phyloP scores from a whole-genome alignment of 2,797 vertebrate species.

The Melanotaenia trifasciata region DNA sequence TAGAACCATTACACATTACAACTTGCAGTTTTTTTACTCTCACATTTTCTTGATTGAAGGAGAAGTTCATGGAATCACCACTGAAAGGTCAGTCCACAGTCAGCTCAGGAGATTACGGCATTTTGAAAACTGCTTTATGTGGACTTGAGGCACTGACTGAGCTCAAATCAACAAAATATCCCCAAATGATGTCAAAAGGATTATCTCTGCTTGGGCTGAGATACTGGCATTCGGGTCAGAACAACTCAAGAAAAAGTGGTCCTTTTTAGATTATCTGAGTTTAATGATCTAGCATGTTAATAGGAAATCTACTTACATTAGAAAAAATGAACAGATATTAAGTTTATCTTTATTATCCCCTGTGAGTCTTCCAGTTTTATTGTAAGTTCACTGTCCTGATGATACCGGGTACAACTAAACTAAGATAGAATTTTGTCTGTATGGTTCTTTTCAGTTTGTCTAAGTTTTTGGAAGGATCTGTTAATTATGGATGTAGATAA shows the following conservation, averaged over 20 bases:
- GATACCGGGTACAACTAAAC: not conserved
- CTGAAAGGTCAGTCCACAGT: not conserved
- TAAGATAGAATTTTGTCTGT: not conserved
- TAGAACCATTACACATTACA: no score
- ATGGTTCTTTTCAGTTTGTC: not conserved
- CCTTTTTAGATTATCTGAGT: no score
- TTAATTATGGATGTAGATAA: not conserved
- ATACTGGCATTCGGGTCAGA: no score
- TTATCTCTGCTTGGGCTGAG: not conserved
- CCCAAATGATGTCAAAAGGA: conserved; percentile 2
- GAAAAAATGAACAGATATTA: no score
- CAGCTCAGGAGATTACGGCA: not conserved
- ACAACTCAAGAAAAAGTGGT: no score
- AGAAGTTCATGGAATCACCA: not conserved
- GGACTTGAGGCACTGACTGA: not conserved
- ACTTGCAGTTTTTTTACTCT: no score
- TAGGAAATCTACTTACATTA: no score
- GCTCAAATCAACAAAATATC: not conserved
- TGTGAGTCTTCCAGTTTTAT: no score
- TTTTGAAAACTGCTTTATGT: not conserved
- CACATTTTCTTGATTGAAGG: no score
- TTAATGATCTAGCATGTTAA: no score
- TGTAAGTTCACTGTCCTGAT: no score
- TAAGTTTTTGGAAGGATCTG: not conserved
- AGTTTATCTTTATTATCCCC: no score